phyloP scores from a whole-genome alignment of 2,797 vertebrate genomes.

The Macroramphosus scolopax region DNA sequence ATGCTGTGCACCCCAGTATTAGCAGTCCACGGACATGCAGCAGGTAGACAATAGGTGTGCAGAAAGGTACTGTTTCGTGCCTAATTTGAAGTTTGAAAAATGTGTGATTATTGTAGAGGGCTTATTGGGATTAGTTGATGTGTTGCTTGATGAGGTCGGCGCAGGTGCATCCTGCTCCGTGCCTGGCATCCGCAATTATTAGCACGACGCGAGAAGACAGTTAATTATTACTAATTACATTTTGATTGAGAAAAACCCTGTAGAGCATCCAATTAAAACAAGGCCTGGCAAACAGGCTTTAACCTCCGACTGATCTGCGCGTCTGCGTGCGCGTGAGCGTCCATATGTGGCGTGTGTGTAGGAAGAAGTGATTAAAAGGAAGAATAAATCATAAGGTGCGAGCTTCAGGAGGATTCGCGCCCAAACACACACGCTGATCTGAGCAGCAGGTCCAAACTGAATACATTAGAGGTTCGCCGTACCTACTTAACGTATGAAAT shows the following conservation, averaged over 20 bases:
- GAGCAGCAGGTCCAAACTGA: too few relatives aligned
- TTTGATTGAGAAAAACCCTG: slow-evolving; percentile 40
- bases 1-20: too few relatives aligned
- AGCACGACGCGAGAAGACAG: slow-evolving; percentile 2
- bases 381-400: slow-evolving; percentile 36
- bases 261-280: slow-evolving; percentile 48
- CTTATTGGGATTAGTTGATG: background rate
- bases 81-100: background rate
- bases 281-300: slow-evolving; percentile 38
- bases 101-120: background rate
- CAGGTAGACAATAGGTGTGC: background rate
- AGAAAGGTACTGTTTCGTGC: background rate
- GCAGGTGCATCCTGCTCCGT: too few relatives aligned
- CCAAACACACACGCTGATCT: slow-evolving; percentile 2
- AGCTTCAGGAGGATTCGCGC: slow-evolving; percentile 11
- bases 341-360: background rate
- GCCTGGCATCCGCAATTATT: slow-evolving; percentile 3
- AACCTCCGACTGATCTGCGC: slow-evolving; percentile 37
- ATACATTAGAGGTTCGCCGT: too few relatives aligned
- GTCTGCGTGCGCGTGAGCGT: slow-evolving; percentile 1
- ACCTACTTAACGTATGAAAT: too few relatives aligned
- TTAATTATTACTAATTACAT: slow-evolving; percentile 41
- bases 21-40: too few relatives aligned
- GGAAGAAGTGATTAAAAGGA: slow-evolving; percentile 32
- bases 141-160: too few relatives aligned